Conservation (phyloP, 2,113 vertebrate genomes). For the Cyprinus carpio region DNA sequence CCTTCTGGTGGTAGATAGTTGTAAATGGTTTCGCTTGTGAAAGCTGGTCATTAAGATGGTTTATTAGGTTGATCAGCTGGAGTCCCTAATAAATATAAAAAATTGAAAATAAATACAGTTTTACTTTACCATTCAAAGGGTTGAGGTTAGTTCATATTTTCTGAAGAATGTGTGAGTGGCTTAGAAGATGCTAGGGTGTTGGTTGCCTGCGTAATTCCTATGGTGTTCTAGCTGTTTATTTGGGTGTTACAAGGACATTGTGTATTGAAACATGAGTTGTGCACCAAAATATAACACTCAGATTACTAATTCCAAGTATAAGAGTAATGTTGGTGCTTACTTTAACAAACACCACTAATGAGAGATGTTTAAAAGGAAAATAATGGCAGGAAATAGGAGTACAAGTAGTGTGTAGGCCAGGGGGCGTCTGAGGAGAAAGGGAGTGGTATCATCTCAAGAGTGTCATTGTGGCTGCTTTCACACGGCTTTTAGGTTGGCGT, state of each 20-base stretch:
- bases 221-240: background rate
- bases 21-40: background rate
- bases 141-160: background rate
- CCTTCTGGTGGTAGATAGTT: background rate
- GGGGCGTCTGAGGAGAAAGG: slow-evolving; percentile 49
- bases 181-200: background rate
- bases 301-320: background rate
- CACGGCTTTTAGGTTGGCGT: slow-evolving; percentile 31
- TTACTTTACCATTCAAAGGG: background rate
- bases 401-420: slow-evolving; percentile 12
- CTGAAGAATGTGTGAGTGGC: background rate
- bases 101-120: background rate
- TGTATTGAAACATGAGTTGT: background rate
- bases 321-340: background rate
- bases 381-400: slow-evolving; percentile 23
- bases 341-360: background rate
- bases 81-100: background rate
- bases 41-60: background rate
- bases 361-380: background rate
- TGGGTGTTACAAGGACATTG: background rate
- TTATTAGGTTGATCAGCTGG: background rate
- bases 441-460: slow-evolving; percentile 49
- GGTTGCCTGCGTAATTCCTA: background rate
- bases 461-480: slow-evolving; percentile 42
- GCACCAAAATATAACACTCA: background rate